Evolutionary conservation across 2,888 invertebrate species (phyloP).

Genomic region (Drosophila pseudotalamancana): DNA sequence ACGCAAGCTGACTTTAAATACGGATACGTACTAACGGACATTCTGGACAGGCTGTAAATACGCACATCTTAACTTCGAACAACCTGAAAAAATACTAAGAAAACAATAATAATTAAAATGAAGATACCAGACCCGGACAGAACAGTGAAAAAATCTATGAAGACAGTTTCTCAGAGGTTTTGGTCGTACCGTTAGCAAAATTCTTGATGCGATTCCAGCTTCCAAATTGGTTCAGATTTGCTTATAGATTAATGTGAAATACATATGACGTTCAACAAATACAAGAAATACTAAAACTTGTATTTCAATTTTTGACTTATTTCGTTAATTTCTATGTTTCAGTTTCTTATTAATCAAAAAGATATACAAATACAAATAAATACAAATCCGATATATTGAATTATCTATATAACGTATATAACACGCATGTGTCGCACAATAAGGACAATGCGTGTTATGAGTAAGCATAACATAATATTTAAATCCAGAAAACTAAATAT

Average conservation of each 20-base stretch:
- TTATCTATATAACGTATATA: neutral
- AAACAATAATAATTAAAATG: neutral
- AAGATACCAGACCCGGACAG: conserved; percentile 16
- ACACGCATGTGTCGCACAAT: conserved; percentile 1
- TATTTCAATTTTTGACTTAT: conserved; percentile 8
- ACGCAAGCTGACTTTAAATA: conserved; percentile 58
- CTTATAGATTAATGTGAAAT: conserved; percentile 32
- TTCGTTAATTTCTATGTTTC: conserved; percentile 22
- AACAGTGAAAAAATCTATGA: too few relatives aligned
- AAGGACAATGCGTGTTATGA: conserved; percentile 17
- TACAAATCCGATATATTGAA: conserved; percentile 47
- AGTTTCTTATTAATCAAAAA: conserved; percentile 30
- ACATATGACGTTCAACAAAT: conserved; percentile 57
- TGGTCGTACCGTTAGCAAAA: neutral
- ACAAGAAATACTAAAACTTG: neutral
- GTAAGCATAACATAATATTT: conserved; percentile 14
- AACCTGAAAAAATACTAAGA: conserved; percentile 24
- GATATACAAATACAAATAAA: conserved; percentile 72
- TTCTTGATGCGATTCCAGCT: neutral
- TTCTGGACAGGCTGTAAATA: conserved; percentile 70
- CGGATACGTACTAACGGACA: neutral
- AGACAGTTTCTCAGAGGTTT: too few relatives aligned
- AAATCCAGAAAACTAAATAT: conserved; percentile 15
- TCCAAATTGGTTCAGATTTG: conserved; percentile 12
- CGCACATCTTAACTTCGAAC: conserved; percentile 58